phyloP scores from a whole-genome alignment of 2,888 invertebrate genomes.

The Eupithecia pulchellata region DNA sequence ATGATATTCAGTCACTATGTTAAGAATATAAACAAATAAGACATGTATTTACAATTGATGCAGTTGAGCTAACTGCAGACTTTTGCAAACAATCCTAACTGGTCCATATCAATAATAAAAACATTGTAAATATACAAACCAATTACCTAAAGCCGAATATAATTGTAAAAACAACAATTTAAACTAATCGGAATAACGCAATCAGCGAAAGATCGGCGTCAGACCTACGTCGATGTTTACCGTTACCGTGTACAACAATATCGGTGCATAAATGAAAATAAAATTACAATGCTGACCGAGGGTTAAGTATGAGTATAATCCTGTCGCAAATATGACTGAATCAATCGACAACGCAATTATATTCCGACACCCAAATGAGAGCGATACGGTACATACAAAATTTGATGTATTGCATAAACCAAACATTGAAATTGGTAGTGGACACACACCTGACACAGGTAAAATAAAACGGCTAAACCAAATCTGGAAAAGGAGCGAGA shows the following conservation, averaged over 20 bases:
- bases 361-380: constrained; percentile 28
- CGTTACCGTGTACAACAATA: neutral
- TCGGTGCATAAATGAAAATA: neutral
- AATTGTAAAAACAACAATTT: neutral
- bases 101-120: neutral
- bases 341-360: constrained; percentile 31
- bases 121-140: neutral
- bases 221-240: neutral
- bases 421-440: constrained; percentile 33
- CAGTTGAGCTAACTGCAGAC: neutral
- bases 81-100: neutral
- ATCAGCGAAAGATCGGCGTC: neutral
- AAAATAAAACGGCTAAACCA: constrained; percentile 5
- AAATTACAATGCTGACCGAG: neutral
- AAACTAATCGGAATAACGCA: neutral
- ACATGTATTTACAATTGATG: neutral
- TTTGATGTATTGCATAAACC: constrained; percentile 35
- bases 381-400: constrained; percentile 25
- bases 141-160: neutral
- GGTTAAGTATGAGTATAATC: neutral
- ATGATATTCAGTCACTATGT: no score
- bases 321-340: constrained; percentile 2
- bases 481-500: no score
- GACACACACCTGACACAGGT: constrained; percentile 18
- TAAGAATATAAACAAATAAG: no score